These are phyloP conservation scores for Tribolium freemani DNA, from an alignment of 2,888 invertebrate genomes.

Conservation along the genomic window DNA sequence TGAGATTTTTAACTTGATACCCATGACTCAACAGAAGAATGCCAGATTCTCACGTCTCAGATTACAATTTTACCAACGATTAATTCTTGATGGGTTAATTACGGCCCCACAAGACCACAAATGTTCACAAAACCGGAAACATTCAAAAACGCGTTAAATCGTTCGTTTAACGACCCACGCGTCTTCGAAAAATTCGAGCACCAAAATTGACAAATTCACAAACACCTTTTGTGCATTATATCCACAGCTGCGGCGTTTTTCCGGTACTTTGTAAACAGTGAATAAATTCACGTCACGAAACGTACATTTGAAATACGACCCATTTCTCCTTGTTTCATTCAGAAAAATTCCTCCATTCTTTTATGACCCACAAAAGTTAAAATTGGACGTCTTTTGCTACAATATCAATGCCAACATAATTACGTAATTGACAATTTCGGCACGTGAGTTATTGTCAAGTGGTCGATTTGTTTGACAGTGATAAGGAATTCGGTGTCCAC, in stretches of 20 bases:
- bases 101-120: not conserved
- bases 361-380: not conserved
- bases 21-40: not conserved
- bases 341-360: not conserved
- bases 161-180: too few relatives aligned
- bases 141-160: too few relatives aligned
- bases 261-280: conserved; percentile 15
- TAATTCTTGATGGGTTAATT: not conserved
- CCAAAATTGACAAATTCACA: not conserved
- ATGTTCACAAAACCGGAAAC: not conserved
- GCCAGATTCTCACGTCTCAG: not conserved
- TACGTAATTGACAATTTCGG: not conserved
- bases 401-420: not conserved
- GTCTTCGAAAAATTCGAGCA: not conserved
- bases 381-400: not conserved
- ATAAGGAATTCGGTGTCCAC: not conserved
- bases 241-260: conserved; percentile 16
- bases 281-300: conserved; percentile 1
- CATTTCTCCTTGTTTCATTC: conserved; percentile 25
- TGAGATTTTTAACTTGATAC: not conserved
- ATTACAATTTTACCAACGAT: not conserved
- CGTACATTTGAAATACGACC: conserved; percentile 24
- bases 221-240: not conserved
- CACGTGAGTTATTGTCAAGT: not conserved
- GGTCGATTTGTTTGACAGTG: not conserved